phyloP scores from a whole-genome alignment of 2,113 vertebrate genomes.

The Malaclemys terrapin region DNA sequence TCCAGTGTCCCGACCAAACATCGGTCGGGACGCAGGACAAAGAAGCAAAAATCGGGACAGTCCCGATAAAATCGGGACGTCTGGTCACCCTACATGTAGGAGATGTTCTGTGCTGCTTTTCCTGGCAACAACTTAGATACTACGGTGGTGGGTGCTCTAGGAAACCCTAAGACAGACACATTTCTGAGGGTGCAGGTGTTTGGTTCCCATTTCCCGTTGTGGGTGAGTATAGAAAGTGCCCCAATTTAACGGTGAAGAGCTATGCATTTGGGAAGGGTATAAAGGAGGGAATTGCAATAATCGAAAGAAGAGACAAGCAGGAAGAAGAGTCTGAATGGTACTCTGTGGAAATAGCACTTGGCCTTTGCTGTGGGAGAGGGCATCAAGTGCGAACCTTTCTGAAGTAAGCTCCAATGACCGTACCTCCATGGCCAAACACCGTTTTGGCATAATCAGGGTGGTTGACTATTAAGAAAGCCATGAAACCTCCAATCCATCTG shows the following conservation, averaged over 20 bases:
- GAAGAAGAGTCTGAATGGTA: neutral
- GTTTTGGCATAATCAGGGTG: neutral
- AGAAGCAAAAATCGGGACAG: too few species aligned
- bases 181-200: neutral
- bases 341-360: neutral
- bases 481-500: neutral
- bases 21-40: too few species aligned
- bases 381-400: neutral
- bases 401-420: neutral
- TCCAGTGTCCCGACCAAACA: too few species aligned
- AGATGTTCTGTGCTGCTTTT: neutral
- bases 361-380: neutral
- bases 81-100: too few species aligned
- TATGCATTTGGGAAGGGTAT: neutral
- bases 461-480: neutral
- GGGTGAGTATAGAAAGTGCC: neutral
- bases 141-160: neutral
- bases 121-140: neutral
- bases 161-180: neutral
- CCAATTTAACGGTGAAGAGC: neutral
- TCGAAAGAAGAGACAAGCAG: neutral
- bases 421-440: neutral
- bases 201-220: neutral
- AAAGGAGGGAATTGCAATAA: neutral
- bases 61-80: too few species aligned